Percentiles rank a stretch among this genome's conserved stretches.
Conservation (phyloP, 2,888 invertebrate genomes). For the Poecilus cupreus region DNA sequence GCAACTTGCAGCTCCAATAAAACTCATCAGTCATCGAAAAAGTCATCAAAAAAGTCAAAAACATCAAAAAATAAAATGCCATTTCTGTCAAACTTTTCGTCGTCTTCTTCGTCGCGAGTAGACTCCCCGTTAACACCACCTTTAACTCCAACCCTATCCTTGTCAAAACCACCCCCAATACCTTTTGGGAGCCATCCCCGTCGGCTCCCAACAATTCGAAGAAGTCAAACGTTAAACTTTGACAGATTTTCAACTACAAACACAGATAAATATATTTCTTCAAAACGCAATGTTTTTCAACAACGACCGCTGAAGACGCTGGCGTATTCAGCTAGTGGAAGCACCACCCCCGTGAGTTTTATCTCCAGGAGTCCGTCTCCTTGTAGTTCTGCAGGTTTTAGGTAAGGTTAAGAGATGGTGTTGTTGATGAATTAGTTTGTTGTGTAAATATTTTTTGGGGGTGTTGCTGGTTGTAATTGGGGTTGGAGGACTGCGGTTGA, state of each 20-base stretch:
- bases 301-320: slow-evolving; percentile 71
- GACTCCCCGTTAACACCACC: slow-evolving; percentile 59
- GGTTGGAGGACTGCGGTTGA: no score
- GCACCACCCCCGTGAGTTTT: slow-evolving; percentile 32
- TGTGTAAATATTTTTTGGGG: no score
- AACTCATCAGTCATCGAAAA: no score
- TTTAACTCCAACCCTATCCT: slow-evolving; percentile 46
- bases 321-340: slow-evolving; percentile 13
- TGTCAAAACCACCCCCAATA: slow-evolving; percentile 57
- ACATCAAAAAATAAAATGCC: slow-evolving; percentile 19
- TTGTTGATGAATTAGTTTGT: no score
- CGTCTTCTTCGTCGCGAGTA: slow-evolving; percentile 59
- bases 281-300: slow-evolving; percentile 70
- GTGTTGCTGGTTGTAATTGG: no score
- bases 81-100: slow-evolving; percentile 45
- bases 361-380: slow-evolving; percentile 22
- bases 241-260: slow-evolving; percentile 62
- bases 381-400: background rate
- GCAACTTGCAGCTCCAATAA: no score
- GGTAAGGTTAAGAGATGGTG: no score
- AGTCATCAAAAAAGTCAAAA: background rate
- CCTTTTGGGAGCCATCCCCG: slow-evolving; percentile 58
- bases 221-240: slow-evolving; percentile 63
- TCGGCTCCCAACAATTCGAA: slow-evolving; percentile 62
- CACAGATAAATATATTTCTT: no score